These are phyloP conservation scores for Smutsia temminckii DNA, from an alignment of 2,797 vertebrate genomes.

Conservation along the genomic window DNA sequence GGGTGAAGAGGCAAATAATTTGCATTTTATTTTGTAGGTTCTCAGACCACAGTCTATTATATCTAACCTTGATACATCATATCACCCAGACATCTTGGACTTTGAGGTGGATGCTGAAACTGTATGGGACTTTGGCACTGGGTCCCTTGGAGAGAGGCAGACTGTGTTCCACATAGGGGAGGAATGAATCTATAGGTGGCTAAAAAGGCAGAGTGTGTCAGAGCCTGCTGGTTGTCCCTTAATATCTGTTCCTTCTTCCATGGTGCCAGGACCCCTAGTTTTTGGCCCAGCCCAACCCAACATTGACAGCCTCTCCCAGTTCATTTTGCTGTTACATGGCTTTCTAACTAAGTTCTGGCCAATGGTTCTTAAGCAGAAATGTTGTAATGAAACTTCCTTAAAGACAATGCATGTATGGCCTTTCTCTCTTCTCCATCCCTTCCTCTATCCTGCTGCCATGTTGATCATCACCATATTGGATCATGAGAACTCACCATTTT, in stretches of 20 bases:
- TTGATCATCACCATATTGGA: not conserved
- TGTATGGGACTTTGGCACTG: not conserved
- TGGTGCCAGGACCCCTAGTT: not conserved
- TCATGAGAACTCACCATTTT: not conserved
- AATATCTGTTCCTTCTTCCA: not conserved
- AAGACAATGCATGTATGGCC: not conserved
- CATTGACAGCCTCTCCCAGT: not conserved
- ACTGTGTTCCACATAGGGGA: not conserved
- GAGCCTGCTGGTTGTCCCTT: not conserved
- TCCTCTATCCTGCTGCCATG: not conserved
- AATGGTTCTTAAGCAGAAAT: not conserved
- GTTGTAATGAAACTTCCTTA: not conserved
- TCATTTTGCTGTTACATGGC: not conserved
- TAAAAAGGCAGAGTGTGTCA: not conserved
- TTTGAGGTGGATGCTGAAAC: not conserved
- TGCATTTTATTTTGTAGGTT: conserved; percentile 17
- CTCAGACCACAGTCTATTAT: not conserved
- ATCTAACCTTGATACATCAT: not conserved
- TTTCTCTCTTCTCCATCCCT: not conserved
- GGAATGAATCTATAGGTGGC: not conserved
- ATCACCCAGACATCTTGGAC: not conserved
- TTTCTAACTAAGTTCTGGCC: not conserved
- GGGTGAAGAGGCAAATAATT: not conserved
- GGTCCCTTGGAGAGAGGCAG: not conserved
- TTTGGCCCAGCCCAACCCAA: not conserved